Evolutionary conservation across 1,140 invertebrate species (phyloP).

Genomic region (Pseudomyrmex cubaensis): DNA sequence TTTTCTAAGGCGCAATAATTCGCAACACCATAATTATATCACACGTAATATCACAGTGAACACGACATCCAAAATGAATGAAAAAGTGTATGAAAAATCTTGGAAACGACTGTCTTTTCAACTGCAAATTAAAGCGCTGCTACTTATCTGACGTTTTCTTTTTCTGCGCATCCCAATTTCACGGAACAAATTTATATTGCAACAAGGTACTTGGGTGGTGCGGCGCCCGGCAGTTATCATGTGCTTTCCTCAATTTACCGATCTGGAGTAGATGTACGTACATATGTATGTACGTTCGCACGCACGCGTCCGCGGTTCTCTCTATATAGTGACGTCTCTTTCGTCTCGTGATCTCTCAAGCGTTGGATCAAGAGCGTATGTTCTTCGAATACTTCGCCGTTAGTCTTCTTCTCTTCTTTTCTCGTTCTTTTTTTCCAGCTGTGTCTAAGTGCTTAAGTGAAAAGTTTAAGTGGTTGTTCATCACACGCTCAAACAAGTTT

Average conservation of each 20-base stretch:
- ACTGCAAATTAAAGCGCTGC: background rate
- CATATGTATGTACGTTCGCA: background rate
- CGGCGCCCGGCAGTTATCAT: conserved; percentile 14
- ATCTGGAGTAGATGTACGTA: conserved; percentile 11
- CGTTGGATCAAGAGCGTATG: background rate
- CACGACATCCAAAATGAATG: no score
- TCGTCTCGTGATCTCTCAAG: background rate
- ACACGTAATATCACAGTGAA: background rate
- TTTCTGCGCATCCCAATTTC: background rate
- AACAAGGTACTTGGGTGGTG: background rate
- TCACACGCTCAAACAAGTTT: conserved; percentile 42
- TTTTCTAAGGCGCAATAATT: no score
- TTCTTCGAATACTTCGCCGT: background rate
- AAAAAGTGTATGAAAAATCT: background rate
- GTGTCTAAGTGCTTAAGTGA: conserved; percentile 31
- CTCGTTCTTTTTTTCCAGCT: background rate
- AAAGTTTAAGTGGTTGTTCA: conserved; percentile 39
- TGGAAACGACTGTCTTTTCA: background rate
- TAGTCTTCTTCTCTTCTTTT: background rate
- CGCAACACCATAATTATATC: background rate
- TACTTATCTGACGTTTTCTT: background rate
- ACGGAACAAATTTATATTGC: conserved; percentile 21
- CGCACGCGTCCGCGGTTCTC: background rate
- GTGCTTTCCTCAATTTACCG: conserved; percentile 45
- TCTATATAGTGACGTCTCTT: background rate